Base-by-base conservation (phyloP, 2,113 vertebrate genomes). In the Empidonax alnorum region DNA sequence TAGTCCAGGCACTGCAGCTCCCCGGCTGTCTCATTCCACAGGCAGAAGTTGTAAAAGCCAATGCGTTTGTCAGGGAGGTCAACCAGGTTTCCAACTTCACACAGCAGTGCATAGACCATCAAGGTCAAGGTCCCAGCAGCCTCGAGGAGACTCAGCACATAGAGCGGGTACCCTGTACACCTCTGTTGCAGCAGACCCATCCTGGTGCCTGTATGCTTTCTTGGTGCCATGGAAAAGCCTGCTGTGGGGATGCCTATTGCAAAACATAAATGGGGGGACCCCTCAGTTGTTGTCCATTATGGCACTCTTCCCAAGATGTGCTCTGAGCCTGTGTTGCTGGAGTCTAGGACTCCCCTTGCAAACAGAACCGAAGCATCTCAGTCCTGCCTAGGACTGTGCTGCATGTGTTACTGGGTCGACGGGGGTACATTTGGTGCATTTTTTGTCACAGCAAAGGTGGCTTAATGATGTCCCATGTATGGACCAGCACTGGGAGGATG, bases 1-100 rank as follows among this genome's bases (percentile, higher is more conserved):
- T 19, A 50, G 14, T 87, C 14, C 68, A 87, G 75, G 74, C 98
- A 98, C 23, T 87, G 93, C 28, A 98, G 93, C 42, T 94, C 20
- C 33, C 37, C 1, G 0, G 15, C 20, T 20, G 62, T 78, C 27
- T 94, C 61, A 3, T 97, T 91, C 98, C 97, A 97, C 49, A 98
- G 94, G 84, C 98, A 98, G 96, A 98, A 98, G 93, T 97, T 98
- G 86, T 96, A 98, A 94, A 98, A 98, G 93, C 98, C 98, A 1
- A 98, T 96, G 14, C 61, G 7, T 80, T 97, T 97, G 42, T 91
- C 16, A 27, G 98, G 96, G 35, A 96, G 63, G 37, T 97, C 15
- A 1, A 76, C 55, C 73, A 98, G 83, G 85, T 98, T 93, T 65
- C 98, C 98, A 0, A 25, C 77, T 94, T 97, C 93, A 62, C 91